phyloP scores from a whole-genome alignment of 2,888 invertebrate genomes.

The Poecilus cupreus region DNA sequence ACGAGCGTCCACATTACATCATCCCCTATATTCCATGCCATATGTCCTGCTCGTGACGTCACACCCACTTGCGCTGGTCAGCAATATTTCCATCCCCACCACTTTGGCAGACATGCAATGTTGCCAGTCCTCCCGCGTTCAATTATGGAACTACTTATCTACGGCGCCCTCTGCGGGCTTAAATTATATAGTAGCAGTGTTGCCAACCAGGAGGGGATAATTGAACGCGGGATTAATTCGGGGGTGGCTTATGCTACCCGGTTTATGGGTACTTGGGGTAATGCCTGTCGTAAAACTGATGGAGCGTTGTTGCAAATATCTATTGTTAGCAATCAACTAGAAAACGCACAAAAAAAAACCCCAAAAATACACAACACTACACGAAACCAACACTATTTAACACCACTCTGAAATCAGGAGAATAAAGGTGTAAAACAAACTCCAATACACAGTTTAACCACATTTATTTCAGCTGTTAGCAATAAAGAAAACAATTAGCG shows the following conservation, averaged over 20 bases:
- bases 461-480: too few relatives aligned
- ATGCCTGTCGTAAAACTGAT: conserved; percentile 10
- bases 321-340: too few relatives aligned
- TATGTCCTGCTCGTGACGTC: not conserved
- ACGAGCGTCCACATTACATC: not conserved
- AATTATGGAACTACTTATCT: conserved; percentile 36
- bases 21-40: not conserved
- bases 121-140: not conserved
- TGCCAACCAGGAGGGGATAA: not conserved
- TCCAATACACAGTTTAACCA: too few relatives aligned
- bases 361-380: too few relatives aligned
- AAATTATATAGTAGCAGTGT: conserved; percentile 10
- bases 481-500: too few relatives aligned
- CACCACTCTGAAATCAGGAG: too few relatives aligned
- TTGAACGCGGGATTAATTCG: conserved; percentile 24
- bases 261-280: not conserved
- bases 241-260: not conserved
- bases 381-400: too few relatives aligned
- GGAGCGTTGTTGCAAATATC: not conserved
- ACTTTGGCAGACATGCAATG: not conserved
- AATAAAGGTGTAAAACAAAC: too few relatives aligned
- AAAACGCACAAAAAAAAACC: too few relatives aligned
- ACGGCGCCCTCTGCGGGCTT: not conserved
- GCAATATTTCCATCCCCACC: not conserved
- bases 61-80: not conserved